Evolutionary conservation across 2,113 vertebrate genomes (phyloP).

Genomic region (Anthoscopus minutus): DNA sequence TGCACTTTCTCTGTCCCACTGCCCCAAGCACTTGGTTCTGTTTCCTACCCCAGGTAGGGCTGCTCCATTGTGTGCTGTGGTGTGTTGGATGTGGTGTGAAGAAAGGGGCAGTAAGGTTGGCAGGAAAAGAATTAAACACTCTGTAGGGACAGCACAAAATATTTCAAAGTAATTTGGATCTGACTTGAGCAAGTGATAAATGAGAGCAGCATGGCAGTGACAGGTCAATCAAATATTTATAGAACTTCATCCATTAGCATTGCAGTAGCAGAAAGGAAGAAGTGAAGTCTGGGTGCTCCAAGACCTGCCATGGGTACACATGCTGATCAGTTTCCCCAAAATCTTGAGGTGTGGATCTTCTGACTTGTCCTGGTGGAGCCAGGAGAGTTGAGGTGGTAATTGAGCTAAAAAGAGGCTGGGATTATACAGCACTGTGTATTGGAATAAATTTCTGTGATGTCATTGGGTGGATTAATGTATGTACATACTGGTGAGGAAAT

Average conservation of each 20-base stretch:
- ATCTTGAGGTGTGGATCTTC: neutral
- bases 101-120: neutral
- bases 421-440: neutral
- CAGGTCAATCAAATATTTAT: conserved; percentile 71
- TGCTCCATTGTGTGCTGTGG: neutral
- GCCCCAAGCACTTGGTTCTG: neutral
- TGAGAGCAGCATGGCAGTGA: conserved; percentile 54
- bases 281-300: neutral
- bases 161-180: conserved; percentile 10
- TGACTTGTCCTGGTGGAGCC: neutral
- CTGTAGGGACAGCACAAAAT: conserved; percentile 6
- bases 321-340: neutral
- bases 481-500: neutral
- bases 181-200: conserved; percentile 47
- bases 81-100: rapidly evolving
- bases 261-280: conserved; percentile 19
- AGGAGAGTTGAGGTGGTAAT: neutral
- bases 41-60: neutral
- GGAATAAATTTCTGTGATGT: conserved; percentile 13
- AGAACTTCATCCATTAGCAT: conserved; percentile 41
- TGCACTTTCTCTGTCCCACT: neutral
- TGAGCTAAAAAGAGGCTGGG: neutral
- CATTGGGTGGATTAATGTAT: neutral
- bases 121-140: neutral
- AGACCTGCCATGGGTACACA: neutral